These are phyloP conservation scores for Ephestia elutella DNA, from an alignment of 1,140 invertebrate species.

Conservation along the genomic window DNA sequence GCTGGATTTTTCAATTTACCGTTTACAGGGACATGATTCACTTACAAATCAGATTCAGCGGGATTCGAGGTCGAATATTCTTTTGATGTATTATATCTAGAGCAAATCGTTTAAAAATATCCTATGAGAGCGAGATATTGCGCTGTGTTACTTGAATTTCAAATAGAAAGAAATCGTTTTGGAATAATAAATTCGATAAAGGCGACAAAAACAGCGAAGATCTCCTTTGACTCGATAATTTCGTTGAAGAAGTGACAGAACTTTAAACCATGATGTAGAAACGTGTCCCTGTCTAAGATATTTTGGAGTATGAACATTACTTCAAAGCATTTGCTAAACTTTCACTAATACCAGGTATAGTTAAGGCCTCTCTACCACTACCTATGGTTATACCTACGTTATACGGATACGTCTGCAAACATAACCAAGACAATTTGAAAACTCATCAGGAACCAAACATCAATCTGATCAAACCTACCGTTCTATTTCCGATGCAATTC, in stretches of 20 bases:
- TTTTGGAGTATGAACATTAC: no score
- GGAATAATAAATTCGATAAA: no score
- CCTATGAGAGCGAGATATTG: not conserved
- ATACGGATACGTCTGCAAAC: no score
- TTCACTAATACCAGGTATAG: no score
- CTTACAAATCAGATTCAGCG: slow-evolving; percentile 33
- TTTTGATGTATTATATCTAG: slow-evolving; percentile 7
- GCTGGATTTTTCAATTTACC: slow-evolving; percentile 15
- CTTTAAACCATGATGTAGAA: no score
- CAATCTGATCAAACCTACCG: not conserved
- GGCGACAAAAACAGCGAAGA: no score
- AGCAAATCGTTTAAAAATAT: not conserved
- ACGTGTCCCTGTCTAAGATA: no score
- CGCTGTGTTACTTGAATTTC: not conserved
- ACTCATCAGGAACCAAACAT: not conserved
- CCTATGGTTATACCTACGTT: no score
- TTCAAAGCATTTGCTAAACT: no score
- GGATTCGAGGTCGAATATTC: slow-evolving; percentile 16
- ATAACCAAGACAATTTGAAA: not conserved
- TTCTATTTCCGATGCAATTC: not conserved
- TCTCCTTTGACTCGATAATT: no score
- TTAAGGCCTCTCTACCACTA: no score
- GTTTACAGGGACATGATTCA: slow-evolving; percentile 22
- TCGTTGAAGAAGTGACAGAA: no score
- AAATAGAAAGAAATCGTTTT: not conserved